Conservation (phyloP, 2,797 vertebrate genomes). For the Pangasius djambal region DNA sequence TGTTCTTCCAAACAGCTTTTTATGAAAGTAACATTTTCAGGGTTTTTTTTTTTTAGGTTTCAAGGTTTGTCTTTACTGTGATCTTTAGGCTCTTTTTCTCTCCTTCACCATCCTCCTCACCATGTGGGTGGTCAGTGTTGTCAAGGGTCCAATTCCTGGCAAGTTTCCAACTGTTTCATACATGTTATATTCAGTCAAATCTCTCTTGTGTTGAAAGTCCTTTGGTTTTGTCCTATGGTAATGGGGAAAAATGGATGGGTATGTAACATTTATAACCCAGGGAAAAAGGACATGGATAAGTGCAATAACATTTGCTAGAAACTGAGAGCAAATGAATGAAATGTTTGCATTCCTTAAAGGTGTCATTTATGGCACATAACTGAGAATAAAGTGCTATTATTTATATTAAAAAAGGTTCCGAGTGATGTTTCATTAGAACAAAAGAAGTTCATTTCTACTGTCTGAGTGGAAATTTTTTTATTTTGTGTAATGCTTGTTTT, state of each 20-base stretch:
- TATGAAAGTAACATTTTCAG: background rate
- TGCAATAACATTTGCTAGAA: background rate
- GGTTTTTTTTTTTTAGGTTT: background rate
- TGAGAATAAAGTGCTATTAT: background rate
- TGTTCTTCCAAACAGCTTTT: background rate
- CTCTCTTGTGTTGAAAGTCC: background rate
- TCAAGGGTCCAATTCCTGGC: slow-evolving; percentile 8
- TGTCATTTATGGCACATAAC: background rate
- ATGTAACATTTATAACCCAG: background rate
- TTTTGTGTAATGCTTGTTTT: background rate
- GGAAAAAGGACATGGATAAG: background rate
- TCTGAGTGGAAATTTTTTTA: background rate
- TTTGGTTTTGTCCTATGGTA: background rate
- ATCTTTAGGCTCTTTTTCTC: slow-evolving; percentile 13
- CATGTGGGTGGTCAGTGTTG: slow-evolving; percentile 72
- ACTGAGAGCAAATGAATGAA: background rate
- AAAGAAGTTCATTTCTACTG: background rate
- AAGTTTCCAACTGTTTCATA: slow-evolving; percentile 4
- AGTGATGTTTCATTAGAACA: background rate
- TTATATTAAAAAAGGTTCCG: background rate
- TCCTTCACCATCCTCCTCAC: slow-evolving; percentile 6
- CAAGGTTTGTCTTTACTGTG: slow-evolving; percentile 8
- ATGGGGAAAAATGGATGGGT: background rate
- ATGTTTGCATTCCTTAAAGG: background rate
- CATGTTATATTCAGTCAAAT: background rate